phyloP scores from a whole-genome alignment of 2,113 vertebrate genomes.

The Passer montanus region DNA sequence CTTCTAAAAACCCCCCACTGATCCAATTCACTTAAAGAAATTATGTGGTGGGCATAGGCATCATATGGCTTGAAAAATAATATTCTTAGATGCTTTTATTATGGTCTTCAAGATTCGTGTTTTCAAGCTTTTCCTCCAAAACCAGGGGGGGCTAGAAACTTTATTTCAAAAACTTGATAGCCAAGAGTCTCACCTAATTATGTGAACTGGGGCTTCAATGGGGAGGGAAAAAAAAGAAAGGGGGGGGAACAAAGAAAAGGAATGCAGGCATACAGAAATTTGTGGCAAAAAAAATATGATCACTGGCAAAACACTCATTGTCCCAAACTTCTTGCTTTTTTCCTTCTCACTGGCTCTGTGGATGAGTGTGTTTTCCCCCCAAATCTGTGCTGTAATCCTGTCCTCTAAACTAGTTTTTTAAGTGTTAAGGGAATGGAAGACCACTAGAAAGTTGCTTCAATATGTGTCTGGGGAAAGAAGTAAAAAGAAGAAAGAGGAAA shows the following conservation, averaged over 20 bases:
- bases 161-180: neutral
- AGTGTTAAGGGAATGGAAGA: neutral
- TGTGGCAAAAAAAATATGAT: neutral
- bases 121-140: neutral
- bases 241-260: neutral
- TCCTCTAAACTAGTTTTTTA: neutral
- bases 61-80: neutral
- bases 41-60: accelerated
- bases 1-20: neutral
- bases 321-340: neutral
- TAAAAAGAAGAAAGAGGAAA: neutral
- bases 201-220: neutral
- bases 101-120: accelerated
- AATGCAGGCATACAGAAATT: neutral
- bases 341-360: accelerated
- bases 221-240: accelerated
- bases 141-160: neutral
- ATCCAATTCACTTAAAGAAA: neutral
- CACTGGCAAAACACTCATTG: neutral
- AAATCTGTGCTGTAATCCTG: neutral
- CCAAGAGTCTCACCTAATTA: conserved; percentile 39
- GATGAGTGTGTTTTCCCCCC: accelerated
- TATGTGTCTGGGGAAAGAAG: neutral
- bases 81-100: neutral
- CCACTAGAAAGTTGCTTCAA: accelerated